phyloP scores from a whole-genome alignment of 1,140 invertebrate genomes.

The Bombus vancouverensis region DNA sequence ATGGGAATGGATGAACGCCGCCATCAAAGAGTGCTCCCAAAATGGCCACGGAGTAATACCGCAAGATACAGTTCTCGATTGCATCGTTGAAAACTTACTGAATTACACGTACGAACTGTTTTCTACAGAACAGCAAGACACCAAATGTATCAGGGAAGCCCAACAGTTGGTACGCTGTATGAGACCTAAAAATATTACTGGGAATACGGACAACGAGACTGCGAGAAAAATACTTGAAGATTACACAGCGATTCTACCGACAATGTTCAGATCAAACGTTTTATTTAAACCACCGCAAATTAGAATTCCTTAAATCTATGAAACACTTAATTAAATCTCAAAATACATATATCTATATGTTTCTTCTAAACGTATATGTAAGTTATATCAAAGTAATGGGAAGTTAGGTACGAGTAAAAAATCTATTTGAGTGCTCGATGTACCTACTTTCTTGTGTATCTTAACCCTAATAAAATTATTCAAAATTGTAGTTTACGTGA shows the following conservation, averaged over 20 bases:
- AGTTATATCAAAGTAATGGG: neutral
- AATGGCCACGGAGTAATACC: slow-evolving; percentile 67
- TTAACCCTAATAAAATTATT: slow-evolving; percentile 19
- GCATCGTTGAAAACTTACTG: slow-evolving; percentile 68
- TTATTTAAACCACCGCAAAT: slow-evolving; percentile 3
- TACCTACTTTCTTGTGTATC: neutral
- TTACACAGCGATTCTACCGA: slow-evolving; percentile 45
- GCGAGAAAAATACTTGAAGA: slow-evolving; percentile 55
- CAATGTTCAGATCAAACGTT: slow-evolving; percentile 31
- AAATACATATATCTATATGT: neutral
- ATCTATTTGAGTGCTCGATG: neutral
- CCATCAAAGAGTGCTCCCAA: slow-evolving; percentile 73
- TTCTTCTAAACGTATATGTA: neutral
- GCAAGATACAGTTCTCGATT: slow-evolving; percentile 72
- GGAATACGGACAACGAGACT: slow-evolving; percentile 45
- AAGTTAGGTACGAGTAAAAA: slow-evolving; percentile 1
- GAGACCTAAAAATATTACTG: slow-evolving; percentile 40
- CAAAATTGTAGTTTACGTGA: neutral
- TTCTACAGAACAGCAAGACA: neutral
- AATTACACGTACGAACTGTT: slow-evolving; percentile 55
- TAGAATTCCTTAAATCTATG: no score
- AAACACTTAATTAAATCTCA: neutral
- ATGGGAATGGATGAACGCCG: slow-evolving; percentile 76
- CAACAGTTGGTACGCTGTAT: slow-evolving; percentile 61
- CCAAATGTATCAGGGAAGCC: slow-evolving; percentile 55